Conservation (phyloP, 2,113 vertebrate genomes). For the Salvelinus namaycush region DNA sequence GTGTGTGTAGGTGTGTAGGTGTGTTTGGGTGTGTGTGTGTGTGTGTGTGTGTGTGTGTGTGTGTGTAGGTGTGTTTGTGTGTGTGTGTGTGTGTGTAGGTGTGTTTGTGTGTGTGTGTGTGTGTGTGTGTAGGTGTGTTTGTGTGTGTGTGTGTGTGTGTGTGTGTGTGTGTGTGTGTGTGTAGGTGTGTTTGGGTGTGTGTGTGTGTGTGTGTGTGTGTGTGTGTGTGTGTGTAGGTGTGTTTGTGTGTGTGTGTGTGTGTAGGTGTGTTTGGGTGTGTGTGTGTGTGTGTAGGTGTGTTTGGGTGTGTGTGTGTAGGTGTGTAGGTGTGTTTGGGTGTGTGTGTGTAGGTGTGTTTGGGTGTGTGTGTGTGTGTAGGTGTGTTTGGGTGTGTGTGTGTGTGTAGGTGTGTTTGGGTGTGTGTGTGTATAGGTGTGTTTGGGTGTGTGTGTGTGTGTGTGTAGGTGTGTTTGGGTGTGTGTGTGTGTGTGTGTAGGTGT, state of each 20-base stretch:
- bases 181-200: neutral
- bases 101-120: neutral
- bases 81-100: neutral
- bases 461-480: neutral
- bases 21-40: neutral
- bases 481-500: neutral
- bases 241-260: neutral
- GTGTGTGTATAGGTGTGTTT: no score
- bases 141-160: neutral
- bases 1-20: neutral
- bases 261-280: slow-evolving; percentile 1
- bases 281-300: neutral
- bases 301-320: neutral
- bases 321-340: neutral
- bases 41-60: neutral
- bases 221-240: neutral
- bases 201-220: neutral
- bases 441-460: neutral
- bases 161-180: no score
- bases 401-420: neutral
- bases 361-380: neutral
- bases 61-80: neutral
- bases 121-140: neutral
- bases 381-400: neutral
- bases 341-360: no score